Evolutionary conservation across 2,113 vertebrate species (phyloP).

Genomic region (Crotalus horridus): DNA sequence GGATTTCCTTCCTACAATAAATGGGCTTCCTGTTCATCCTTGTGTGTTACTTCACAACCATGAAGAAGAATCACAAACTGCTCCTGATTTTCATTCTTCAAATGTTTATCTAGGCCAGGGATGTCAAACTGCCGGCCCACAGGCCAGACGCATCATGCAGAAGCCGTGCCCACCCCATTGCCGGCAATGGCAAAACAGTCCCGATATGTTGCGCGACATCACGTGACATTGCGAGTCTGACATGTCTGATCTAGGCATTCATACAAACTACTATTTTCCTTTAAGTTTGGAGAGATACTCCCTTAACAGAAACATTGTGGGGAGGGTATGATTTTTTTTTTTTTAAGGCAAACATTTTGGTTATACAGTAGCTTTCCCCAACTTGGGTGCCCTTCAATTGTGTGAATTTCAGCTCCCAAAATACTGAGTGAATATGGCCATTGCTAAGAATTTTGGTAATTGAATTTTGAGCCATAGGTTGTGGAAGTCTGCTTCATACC

Average conservation of each 20-base stretch:
- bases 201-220: too few relatives aligned
- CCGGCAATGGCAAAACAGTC: too few relatives aligned
- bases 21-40: not conserved
- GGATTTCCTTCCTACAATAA: not conserved
- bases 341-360: not conserved
- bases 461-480: not conserved
- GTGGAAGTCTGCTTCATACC: not conserved
- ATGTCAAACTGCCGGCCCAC: too few relatives aligned
- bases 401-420: not conserved
- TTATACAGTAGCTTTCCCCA: not conserved
- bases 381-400: not conserved
- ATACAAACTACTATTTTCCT: not conserved
- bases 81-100: not conserved
- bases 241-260: not conserved
- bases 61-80: not conserved
- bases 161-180: too few relatives aligned
- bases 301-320: not conserved
- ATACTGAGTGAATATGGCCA: not conserved
- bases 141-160: too few relatives aligned
- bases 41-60: not conserved
- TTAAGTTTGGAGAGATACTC: not conserved
- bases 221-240: too few relatives aligned
- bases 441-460: not conserved
- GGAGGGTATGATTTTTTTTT: not conserved
- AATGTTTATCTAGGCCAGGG: not conserved